These are phyloP conservation scores for Hypsopygia costalis DNA, from an alignment of 2,888 invertebrate species.

Conservation along the genomic window DNA sequence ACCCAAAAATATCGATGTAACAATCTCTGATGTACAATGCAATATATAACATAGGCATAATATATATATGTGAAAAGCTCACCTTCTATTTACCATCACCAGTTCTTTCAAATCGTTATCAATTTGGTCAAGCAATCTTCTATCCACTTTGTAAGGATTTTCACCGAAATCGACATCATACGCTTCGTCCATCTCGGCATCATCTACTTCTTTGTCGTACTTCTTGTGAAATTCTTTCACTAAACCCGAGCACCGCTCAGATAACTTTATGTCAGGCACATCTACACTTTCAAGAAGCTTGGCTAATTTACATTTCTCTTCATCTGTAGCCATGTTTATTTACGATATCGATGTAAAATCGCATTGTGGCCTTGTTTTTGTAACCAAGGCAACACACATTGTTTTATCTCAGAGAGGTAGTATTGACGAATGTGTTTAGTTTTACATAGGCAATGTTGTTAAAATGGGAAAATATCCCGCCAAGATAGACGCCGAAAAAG, in stretches of 20 bases:
- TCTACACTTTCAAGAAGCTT: slow-evolving; percentile 61
- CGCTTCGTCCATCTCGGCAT: slow-evolving; percentile 22
- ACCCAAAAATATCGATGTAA: no score
- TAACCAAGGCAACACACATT: slow-evolving; percentile 16
- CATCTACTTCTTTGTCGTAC: slow-evolving; percentile 40
- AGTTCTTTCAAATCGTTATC: slow-evolving; percentile 50
- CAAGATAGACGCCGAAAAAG: slow-evolving; percentile 36
- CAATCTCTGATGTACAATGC: no score
- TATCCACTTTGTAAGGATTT: slow-evolving; percentile 61
- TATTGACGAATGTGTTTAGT: slow-evolving; percentile 31
- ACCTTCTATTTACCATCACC: slow-evolving; percentile 45
- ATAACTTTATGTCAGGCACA: slow-evolving; percentile 53
- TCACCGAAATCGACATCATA: slow-evolving; percentile 26
- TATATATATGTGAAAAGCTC: slow-evolving; percentile 3
- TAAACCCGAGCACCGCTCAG: slow-evolving; percentile 52
- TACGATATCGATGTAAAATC: slow-evolving; percentile 2
- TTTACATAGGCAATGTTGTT: slow-evolving; percentile 30
- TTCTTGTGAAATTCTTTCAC: slow-evolving; percentile 52
- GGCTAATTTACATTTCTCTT: slow-evolving; percentile 56
- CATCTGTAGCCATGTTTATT: slow-evolving; percentile 56
- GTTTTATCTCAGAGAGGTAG: slow-evolving; percentile 24
- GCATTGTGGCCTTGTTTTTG: slow-evolving; percentile 18
- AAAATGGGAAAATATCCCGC: slow-evolving; percentile 31
- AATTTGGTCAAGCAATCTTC: slow-evolving; percentile 47
- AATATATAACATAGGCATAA: no score